Evolutionary conservation across 92 coral and sea anemone species (phyloP).

Genomic region (Pocillopora meandrina): DNA sequence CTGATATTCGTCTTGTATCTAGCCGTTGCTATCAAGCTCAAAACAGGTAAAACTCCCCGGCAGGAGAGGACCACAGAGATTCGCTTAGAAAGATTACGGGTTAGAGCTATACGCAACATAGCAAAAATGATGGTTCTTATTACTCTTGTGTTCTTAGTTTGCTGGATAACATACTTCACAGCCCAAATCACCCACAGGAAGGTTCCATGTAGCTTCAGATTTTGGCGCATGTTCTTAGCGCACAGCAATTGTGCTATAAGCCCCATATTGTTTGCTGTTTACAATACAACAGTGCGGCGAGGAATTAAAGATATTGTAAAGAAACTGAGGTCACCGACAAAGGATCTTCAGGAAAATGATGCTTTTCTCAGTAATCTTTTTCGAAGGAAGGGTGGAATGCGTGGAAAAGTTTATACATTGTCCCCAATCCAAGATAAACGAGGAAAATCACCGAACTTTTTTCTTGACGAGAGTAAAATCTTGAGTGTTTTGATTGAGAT

Average conservation of each 20-base stretch:
- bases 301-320: slow-evolving; percentile 16
- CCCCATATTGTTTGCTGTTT: slow-evolving; percentile 41
- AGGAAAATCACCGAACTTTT: not conserved
- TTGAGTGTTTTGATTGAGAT: not conserved
- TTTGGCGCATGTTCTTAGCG: slow-evolving; percentile 55
- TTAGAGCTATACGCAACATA: slow-evolving; percentile 36
- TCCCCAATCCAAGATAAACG: not conserved
- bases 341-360: not conserved
- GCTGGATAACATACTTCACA: slow-evolving; percentile 60
- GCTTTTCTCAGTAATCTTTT: not conserved
- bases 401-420: not conserved
- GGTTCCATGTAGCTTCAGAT: slow-evolving; percentile 36
- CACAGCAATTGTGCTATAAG: slow-evolving; percentile 62
- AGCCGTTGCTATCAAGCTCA: slow-evolving; percentile 16
- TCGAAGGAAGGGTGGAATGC: not conserved
- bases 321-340: not conserved
- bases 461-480: not conserved
- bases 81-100: slow-evolving; percentile 12
- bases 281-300: slow-evolving; percentile 34
- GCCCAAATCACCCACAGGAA: slow-evolving; percentile 23
- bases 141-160: slow-evolving; percentile 40
- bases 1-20: slow-evolving; percentile 23
- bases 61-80: slow-evolving; percentile 11
- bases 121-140: slow-evolving; percentile 43
- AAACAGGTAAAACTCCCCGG: slow-evolving; percentile 19